Percentiles rank a stretch among this genome's conserved stretches.
These are phyloP conservation scores for Teleogryllus occipitalis DNA, from an alignment of 1,140 invertebrate genomes.

Conservation along the genomic window DNA sequence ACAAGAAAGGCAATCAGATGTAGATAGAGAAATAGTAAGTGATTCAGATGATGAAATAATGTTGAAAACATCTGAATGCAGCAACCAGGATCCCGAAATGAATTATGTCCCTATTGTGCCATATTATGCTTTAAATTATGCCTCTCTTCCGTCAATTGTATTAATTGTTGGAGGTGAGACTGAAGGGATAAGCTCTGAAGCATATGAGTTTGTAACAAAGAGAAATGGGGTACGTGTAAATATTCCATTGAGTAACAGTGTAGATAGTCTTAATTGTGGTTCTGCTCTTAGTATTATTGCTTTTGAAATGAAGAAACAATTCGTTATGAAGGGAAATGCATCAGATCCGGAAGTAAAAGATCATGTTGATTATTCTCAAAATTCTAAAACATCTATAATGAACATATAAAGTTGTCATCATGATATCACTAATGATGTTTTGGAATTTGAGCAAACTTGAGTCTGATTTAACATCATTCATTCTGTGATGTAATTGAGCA, in stretches of 20 bases:
- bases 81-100: not conserved
- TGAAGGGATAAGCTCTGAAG: slow-evolving; percentile 64
- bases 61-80: slow-evolving; percentile 19
- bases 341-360: no score
- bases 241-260: slow-evolving; percentile 65
- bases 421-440: no score
- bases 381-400: no score
- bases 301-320: slow-evolving; percentile 76
- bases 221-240: slow-evolving; percentile 54
- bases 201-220: slow-evolving; percentile 46
- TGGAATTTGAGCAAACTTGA: no score
- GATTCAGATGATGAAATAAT: slow-evolving; percentile 25
- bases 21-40: not conserved
- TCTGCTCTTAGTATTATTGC: slow-evolving; percentile 71
- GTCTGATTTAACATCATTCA: no score
- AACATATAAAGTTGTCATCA: no score
- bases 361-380: no score
- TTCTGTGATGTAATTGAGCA: no score
- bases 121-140: slow-evolving; percentile 55
- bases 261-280: slow-evolving; percentile 80
- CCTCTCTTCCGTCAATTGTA: slow-evolving; percentile 41
- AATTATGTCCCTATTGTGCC: slow-evolving; percentile 45
- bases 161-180: slow-evolving; percentile 85
- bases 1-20: not conserved
- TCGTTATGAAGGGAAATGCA: slow-evolving; percentile 27